These are phyloP conservation scores for Bombus turneri DNA, from an alignment of 1,140 invertebrate species.

Conservation along the genomic window DNA sequence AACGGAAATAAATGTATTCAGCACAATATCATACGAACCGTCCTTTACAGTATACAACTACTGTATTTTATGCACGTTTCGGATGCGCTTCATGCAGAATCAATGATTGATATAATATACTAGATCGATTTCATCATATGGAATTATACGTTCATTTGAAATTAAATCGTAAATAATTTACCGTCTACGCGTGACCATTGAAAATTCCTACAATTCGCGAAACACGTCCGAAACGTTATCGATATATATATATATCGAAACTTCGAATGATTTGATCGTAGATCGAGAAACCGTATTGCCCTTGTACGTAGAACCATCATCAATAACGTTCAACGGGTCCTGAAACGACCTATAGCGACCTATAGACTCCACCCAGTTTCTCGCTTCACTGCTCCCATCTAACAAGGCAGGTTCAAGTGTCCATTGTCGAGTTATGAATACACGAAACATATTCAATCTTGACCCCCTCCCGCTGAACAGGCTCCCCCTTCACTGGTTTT, in stretches of 20 bases:
- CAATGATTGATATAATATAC: background rate
- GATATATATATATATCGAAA: slow-evolving; percentile 5
- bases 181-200: background rate
- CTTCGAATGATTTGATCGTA: slow-evolving; percentile 42
- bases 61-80: background rate
- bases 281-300: slow-evolving; percentile 29
- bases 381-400: slow-evolving; percentile 70
- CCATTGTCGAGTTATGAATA: slow-evolving; percentile 76
- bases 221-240: slow-evolving; percentile 23
- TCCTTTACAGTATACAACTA: too few relatives aligned
- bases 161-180: background rate
- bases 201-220: background rate
- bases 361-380: slow-evolving; percentile 71
- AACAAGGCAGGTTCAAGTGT: slow-evolving; percentile 76
- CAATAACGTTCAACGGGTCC: slow-evolving; percentile 68
- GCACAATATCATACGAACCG: background rate
- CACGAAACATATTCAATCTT: slow-evolving; percentile 65
- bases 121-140: background rate
- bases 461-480: background rate
- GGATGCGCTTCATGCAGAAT: background rate
- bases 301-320: slow-evolving; percentile 65
- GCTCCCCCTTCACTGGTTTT: background rate
- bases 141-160: background rate
- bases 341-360: slow-evolving; percentile 56
- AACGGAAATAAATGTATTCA: background rate